phyloP scores from a whole-genome alignment of 2,797 vertebrate species.

The Halcyon badia region DNA sequence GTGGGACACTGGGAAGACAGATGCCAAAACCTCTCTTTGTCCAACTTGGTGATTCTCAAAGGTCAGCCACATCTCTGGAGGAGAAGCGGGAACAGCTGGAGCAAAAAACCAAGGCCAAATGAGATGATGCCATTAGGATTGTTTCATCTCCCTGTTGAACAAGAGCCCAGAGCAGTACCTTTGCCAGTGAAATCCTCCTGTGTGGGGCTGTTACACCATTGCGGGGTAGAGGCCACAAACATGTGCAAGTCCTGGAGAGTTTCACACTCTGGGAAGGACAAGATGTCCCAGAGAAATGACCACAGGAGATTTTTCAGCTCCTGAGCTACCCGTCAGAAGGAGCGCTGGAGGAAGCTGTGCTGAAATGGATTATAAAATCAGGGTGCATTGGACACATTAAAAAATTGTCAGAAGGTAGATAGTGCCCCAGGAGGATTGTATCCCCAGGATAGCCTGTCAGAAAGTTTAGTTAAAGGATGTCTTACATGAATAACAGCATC shows the following conservation, averaged over 20 bases:
- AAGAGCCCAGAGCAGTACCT: not conserved
- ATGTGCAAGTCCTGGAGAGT: not conserved
- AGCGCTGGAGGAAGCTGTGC: not conserved
- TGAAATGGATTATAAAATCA: not conserved
- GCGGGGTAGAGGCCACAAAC: not conserved
- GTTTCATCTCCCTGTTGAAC: not conserved
- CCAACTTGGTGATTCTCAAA: not conserved
- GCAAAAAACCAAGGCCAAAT: not conserved
- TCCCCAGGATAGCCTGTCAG: not conserved
- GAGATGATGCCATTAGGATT: not conserved
- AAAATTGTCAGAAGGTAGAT: too few species aligned
- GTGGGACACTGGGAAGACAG: not conserved
- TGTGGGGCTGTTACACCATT: not conserved
- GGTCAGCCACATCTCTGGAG: not conserved
- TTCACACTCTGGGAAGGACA: not conserved
- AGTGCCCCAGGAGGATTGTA: too few species aligned
- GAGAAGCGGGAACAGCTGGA: slow-evolving; percentile 28
- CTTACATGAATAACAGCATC: not conserved
- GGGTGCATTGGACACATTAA: too few species aligned
- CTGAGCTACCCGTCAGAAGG: not conserved
- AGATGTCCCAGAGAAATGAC: not conserved
- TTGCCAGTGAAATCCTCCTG: not conserved
- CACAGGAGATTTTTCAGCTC: not conserved
- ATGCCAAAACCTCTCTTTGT: not conserved
- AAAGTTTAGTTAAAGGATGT: accelerated